Percentiles rank a stretch among this genome's conserved stretches.
phyloP scores from a whole-genome alignment of 2,888 invertebrate species.

The Noctua janthe region DNA sequence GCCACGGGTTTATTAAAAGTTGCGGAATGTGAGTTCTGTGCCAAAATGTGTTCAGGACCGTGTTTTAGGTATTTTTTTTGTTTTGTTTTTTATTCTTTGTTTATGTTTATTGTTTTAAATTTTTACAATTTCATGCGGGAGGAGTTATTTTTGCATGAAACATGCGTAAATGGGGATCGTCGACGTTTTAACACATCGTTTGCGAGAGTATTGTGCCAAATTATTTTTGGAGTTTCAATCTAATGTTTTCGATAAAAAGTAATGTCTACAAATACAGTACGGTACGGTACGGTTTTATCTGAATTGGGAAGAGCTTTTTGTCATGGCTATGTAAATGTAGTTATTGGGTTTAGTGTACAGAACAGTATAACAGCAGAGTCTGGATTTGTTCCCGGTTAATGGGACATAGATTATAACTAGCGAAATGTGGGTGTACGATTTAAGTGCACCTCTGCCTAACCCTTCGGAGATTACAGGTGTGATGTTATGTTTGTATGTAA shows the following conservation, averaged over 20 bases:
- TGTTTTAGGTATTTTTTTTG: slow-evolving; percentile 46
- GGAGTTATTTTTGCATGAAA: slow-evolving; percentile 39
- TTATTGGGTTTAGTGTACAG: background rate
- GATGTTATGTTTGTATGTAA: background rate
- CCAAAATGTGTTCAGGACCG: slow-evolving; percentile 59
- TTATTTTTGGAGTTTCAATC: slow-evolving; percentile 47
- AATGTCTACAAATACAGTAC: background rate
- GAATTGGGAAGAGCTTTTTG: background rate
- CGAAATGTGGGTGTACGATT: background rate
- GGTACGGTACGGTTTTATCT: slow-evolving; percentile 1
- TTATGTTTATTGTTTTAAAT: slow-evolving; percentile 60
- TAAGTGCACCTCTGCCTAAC: background rate
- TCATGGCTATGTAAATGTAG: background rate
- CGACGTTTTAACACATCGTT: slow-evolving; percentile 40
- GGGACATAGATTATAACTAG: background rate
- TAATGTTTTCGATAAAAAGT: slow-evolving; percentile 33
- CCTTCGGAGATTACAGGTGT: background rate
- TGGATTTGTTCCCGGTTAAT: background rate
- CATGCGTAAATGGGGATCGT: slow-evolving; percentile 53
- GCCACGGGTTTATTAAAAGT: slow-evolving; percentile 44
- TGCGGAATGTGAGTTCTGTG: slow-evolving; percentile 49
- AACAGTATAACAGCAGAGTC: background rate
- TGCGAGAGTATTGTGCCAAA: slow-evolving; percentile 30
- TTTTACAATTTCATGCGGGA: slow-evolving; percentile 50
- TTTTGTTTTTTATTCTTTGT: slow-evolving; percentile 52